Percentiles rank a stretch among this genome's conserved stretches.
phyloP scores from a whole-genome alignment of 2,888 invertebrate species.

The Aphodius sticticus region DNA sequence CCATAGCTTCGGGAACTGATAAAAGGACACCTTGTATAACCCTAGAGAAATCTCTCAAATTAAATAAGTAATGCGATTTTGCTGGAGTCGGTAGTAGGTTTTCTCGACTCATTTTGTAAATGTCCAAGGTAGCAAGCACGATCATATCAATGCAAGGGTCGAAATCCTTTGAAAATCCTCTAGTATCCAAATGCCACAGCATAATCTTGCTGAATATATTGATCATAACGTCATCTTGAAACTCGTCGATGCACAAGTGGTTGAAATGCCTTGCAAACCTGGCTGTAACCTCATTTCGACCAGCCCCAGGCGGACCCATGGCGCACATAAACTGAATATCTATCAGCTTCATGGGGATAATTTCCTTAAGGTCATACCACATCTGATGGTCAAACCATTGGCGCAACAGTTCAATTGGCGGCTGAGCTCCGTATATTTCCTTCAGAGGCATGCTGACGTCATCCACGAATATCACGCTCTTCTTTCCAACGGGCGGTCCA shows the following conservation, averaged over 20 bases:
- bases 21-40: constrained; percentile 92
- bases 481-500: constrained; percentile 91
- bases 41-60: constrained; percentile 91
- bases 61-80: constrained; percentile 95
- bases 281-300: constrained; percentile 81
- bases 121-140: constrained; percentile 83
- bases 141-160: constrained; percentile 91
- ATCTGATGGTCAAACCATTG: constrained; percentile 90
- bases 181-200: constrained; percentile 95
- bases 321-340: constrained; percentile 91
- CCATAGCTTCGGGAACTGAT: constrained; percentile 92
- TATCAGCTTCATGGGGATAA: constrained; percentile 78
- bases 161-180: constrained; percentile 94
- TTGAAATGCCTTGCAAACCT: constrained; percentile 89
- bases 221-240: constrained; percentile 82
- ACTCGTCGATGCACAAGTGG: constrained; percentile 87
- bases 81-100: constrained; percentile 90
- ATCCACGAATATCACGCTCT: constrained; percentile 91
- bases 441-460: constrained; percentile 95
- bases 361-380: constrained; percentile 89
- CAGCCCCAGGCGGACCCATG: constrained; percentile 83
- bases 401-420: constrained; percentile 89
- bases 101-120: constrained; percentile 84
- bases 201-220: constrained; percentile 91
- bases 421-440: constrained; percentile 92